These are phyloP conservation scores for chimpanzee (Pan troglodytes) DNA, from an alignment of 2,113 vertebrate species.

Conservation along the genomic window NHGRI_mPanTro3-v2.1_pri NC_072420.2:41942001-41942500, in stretches of 20 bases:
- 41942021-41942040: no score
- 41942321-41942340: not conserved
- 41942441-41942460: not conserved
- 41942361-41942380: not conserved
- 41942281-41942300: not conserved
- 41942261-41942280: not conserved
- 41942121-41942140: no score
- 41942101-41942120: no score
- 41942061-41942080: no score
- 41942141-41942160: no score
- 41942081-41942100: no score
- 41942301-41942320: not conserved
- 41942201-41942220: no score
- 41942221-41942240: no score
- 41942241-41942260: not conserved
- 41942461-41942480: not conserved
- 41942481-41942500: not conserved
- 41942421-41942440: not conserved
- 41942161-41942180: no score
- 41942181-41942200: no score
- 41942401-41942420: rapidly evolving
- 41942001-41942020: no score
- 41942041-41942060: no score
- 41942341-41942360: not conserved
- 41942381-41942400: not conserved